Evolutionary conservation across 2,888 invertebrate genomes (phyloP).

Genomic region (Muschampia plurimacula): DNA sequence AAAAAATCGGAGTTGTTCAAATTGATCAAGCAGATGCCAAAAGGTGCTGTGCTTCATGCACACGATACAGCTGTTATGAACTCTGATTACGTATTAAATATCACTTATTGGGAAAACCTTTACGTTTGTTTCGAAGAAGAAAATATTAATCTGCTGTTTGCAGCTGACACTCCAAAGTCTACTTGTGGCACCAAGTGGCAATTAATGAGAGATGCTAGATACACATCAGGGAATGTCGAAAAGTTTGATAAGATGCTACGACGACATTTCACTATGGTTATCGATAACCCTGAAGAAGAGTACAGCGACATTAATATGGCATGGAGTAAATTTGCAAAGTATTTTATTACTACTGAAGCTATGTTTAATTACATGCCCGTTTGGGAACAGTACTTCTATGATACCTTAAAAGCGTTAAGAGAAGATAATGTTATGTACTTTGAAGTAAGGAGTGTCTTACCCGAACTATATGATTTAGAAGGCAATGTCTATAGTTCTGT

Average conservation of each 20-base stretch:
- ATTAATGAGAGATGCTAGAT: constrained; percentile 77
- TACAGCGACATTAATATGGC: constrained; percentile 85
- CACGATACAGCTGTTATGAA: constrained; percentile 88
- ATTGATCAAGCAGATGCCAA: constrained; percentile 89
- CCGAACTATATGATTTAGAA: constrained; percentile 88
- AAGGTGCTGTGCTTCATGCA: constrained; percentile 90
- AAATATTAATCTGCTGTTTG: constrained; percentile 62
- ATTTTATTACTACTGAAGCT: constrained; percentile 81
- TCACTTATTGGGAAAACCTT: constrained; percentile 87
- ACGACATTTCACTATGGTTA: constrained; percentile 83
- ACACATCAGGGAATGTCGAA: constrained; percentile 70
- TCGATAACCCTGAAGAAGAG: constrained; percentile 70
- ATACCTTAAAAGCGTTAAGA: constrained; percentile 86
- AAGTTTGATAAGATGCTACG: constrained; percentile 84
- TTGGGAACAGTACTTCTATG: constrained; percentile 88
- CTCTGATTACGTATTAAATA: constrained; percentile 85
- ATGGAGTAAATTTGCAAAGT: constrained; percentile 86
- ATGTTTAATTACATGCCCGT: constrained; percentile 87
- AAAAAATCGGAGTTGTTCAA: constrained; percentile 87
- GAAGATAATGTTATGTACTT: constrained; percentile 90
- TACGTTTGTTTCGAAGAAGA: constrained; percentile 79
- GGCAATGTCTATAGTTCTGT: constrained; percentile 83
- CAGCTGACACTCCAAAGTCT: constrained; percentile 53
- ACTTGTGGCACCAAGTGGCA: constrained; percentile 75
- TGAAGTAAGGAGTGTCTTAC: constrained; percentile 88